Conservation (phyloP, 2,888 invertebrate species). For the Phania funesta region DNA sequence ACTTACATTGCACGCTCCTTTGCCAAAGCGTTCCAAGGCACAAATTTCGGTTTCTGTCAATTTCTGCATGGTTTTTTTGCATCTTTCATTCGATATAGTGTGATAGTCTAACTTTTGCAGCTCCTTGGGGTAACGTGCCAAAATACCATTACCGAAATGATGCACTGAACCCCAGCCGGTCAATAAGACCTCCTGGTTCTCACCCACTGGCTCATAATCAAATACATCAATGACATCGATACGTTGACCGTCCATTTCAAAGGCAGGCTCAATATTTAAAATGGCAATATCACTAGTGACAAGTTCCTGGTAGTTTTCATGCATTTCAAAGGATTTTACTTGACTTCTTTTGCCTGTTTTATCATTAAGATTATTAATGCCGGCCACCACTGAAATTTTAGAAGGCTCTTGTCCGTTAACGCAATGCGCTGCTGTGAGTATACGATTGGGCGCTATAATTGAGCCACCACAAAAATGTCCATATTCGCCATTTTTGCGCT, state of each 20-base stretch:
- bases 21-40: constrained; percentile 76
- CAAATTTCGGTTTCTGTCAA: constrained; percentile 79
- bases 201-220: constrained; percentile 72
- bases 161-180: constrained; percentile 79
- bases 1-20: constrained; percentile 79
- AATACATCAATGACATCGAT: constrained; percentile 80
- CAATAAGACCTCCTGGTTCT: constrained; percentile 73
- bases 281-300: constrained; percentile 78
- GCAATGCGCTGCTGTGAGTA: constrained; percentile 79
- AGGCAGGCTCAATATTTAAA: constrained; percentile 75
- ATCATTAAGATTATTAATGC: constrained; percentile 74
- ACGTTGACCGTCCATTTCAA: constrained; percentile 73
- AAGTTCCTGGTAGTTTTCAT: constrained; percentile 76
- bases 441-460: constrained; percentile 75
- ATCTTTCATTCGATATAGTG: constrained; percentile 75
- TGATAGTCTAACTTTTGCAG: constrained; percentile 76
- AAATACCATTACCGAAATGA: constrained; percentile 76
- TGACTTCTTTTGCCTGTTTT: constrained; percentile 72
- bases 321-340: constrained; percentile 75
- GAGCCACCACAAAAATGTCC: constrained; percentile 79
- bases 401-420: constrained; percentile 76
- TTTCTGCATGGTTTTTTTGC: constrained; percentile 74
- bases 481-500: constrained; percentile 71
- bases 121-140: constrained; percentile 75
- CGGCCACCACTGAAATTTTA: constrained; percentile 74